phyloP scores from a whole-genome alignment of 1,140 invertebrate species.

The Cydia amplana region DNA sequence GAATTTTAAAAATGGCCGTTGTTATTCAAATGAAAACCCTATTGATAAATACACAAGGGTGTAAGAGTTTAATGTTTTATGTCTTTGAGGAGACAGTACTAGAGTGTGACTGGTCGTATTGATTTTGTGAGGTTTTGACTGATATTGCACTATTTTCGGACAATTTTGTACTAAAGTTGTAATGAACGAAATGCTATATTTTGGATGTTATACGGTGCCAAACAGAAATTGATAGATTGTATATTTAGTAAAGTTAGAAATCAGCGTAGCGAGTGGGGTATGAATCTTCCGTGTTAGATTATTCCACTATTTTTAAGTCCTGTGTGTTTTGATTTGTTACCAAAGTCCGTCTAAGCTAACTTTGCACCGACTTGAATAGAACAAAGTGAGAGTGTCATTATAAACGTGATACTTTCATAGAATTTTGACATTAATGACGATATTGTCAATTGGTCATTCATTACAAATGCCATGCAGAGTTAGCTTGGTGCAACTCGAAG shows the following conservation, averaged over 20 bases:
- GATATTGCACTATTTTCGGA: background rate
- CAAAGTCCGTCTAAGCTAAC: background rate
- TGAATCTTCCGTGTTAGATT: constrained; percentile 32
- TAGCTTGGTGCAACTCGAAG: no score
- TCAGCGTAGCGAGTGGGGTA: constrained; percentile 22
- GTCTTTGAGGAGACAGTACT: background rate
- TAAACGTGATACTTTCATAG: no score
- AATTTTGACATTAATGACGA: no score
- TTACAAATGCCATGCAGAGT: no score
- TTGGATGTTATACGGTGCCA: background rate
- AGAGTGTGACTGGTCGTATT: background rate
- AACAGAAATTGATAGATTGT: background rate
- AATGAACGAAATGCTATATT: background rate
- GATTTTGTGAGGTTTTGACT: background rate
- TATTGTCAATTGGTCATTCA: no score
- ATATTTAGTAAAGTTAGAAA: background rate
- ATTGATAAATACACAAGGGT: background rate
- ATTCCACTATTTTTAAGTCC: constrained; percentile 31
- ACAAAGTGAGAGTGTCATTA: no score
- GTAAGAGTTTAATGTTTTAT: background rate
- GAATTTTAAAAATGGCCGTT: background rate
- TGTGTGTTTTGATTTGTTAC: background rate
- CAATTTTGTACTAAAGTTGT: background rate
- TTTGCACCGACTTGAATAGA: no score
- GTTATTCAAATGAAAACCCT: background rate